These are phyloP conservation scores for Nysson spinosus DNA, from an alignment of 2,888 invertebrate species.

Conservation along the genomic window DNA sequence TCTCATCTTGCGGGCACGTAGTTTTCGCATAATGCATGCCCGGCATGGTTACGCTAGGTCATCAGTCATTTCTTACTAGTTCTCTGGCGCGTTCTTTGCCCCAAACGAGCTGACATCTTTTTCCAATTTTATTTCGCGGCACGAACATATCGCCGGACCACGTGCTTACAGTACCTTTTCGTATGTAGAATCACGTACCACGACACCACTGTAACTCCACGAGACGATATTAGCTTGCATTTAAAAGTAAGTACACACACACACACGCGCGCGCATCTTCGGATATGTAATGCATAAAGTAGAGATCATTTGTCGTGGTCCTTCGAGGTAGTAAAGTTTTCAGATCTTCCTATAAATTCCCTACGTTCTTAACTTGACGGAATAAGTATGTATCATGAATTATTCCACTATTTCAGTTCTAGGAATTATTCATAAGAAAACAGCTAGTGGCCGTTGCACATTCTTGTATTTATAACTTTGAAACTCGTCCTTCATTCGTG, in stretches of 20 bases:
- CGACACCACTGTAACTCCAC: neutral
- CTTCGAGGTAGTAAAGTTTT: slow-evolving; percentile 13
- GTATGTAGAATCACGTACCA: slow-evolving; percentile 13
- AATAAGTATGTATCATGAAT: slow-evolving; percentile 35
- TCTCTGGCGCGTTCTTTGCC: neutral
- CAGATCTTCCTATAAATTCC: slow-evolving; percentile 36
- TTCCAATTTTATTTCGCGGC: slow-evolving; percentile 3
- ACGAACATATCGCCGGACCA: neutral
- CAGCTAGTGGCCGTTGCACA: slow-evolving; percentile 1
- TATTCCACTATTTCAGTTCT: slow-evolving; percentile 30
- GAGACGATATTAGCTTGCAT: slow-evolving; percentile 7
- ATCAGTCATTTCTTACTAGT: slow-evolving; percentile 8
- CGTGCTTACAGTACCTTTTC: neutral
- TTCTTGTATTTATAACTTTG: neutral
- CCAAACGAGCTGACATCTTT: slow-evolving; percentile 5
- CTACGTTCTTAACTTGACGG: slow-evolving; percentile 11
- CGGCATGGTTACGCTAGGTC: too few species aligned
- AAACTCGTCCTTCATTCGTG: slow-evolving; percentile 9
- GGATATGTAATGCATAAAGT: neutral
- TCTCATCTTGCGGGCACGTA: too few species aligned
- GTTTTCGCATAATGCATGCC: too few species aligned
- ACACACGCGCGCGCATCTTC: too few species aligned
- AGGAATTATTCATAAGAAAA: slow-evolving; percentile 49
- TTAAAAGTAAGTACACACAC: slow-evolving; percentile 6
- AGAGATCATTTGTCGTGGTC: slow-evolving; percentile 8